A percentile compares a stretch with the other conserved stretches of the same genome.
phyloP scores from a whole-genome alignment of 1,140 invertebrate genomes.

The Drosophila nikananu region DNA sequence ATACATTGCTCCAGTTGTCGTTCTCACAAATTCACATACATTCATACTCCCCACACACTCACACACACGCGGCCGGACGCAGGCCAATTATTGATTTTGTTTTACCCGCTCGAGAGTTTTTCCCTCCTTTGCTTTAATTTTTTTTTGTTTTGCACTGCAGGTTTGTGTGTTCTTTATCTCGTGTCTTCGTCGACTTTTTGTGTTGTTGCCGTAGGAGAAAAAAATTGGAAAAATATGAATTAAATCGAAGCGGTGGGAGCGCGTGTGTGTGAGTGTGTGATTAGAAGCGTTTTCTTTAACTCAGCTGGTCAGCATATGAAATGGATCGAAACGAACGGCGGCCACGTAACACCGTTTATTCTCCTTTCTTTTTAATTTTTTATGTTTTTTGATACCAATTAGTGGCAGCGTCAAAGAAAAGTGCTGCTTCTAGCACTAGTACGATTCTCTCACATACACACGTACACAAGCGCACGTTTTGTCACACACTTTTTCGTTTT shows the following conservation, averaged over 20 bases:
- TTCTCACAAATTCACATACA: slow-evolving; percentile 24
- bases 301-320: slow-evolving; percentile 16
- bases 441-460: slow-evolving; percentile 35
- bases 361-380: slow-evolving; percentile 17
- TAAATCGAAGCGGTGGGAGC: slow-evolving; percentile 2
- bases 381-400: slow-evolving; percentile 47
- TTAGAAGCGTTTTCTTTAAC: slow-evolving; percentile 22
- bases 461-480: slow-evolving; percentile 27
- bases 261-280: slow-evolving; percentile 7
- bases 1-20: slow-evolving; percentile 68
- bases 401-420: slow-evolving; percentile 46
- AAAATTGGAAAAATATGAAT: background rate
- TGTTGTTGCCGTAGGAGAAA: background rate
- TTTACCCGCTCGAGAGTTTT: slow-evolving; percentile 37
- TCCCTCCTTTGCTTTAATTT: background rate
- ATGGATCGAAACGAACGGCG: slow-evolving; percentile 19
- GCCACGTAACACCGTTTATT: slow-evolving; percentile 47
- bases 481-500: slow-evolving; percentile 61
- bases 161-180: slow-evolving; percentile 20
- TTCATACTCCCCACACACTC: slow-evolving; percentile 22
- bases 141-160: slow-evolving; percentile 17
- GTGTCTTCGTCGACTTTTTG: slow-evolving; percentile 1
- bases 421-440: slow-evolving; percentile 30
- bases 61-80: slow-evolving; percentile 44
- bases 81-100: slow-evolving; percentile 79